Base-by-base conservation (phyloP, 1,140 invertebrate genomes). In the Drosophila subobscura region DNA sequence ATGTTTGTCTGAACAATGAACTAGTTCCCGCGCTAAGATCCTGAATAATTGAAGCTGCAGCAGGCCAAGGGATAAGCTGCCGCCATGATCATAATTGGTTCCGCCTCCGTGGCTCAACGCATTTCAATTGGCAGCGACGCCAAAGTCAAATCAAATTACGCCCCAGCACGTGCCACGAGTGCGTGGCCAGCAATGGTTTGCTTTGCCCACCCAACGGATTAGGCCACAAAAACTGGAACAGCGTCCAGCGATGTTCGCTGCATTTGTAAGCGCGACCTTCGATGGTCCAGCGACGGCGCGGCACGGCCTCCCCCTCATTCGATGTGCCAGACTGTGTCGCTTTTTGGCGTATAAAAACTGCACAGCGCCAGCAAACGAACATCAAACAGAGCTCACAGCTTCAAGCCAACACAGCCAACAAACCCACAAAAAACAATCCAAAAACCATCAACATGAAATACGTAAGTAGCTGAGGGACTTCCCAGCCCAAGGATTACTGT, bases 391-490 rank as follows among this genome's bases (percentile, higher is more conserved):
- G 83, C 74, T 79, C 61, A 49, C 74, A 78, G 83, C 67, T 86
- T 59, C 68, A 77, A 90, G 64, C 76, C 68, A 37, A 42, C 23
- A 77, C 75, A 74, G 52, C 64, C 12, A 23, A 63, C 49, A 55
- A 77, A 65, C 10, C 33, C 10, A 57, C 40, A 60, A 65, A 12
- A 23, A 53, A 20, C 16, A 20, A 20, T 46, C 52, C 51, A 42
- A 72, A 52, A 76, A 70, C 64, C 44, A 74, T 73, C 88, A 90
- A 72, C 74, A 89, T 85, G 89, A 90, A 90, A 81, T 90, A 77
- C 89, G 89, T 90, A 83, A 90, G 89, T 81, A 10, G 16, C 51
- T 7, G 6, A 12, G 41, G 25, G 10, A 27, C 5, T 29, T 27
- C 3, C 14, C 10, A 20, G 16, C 16, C 16, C 16, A 20, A 20